Evolutionary conservation across 1,140 invertebrate species (phyloP).

Genomic region (Drosophila truncata): DNA sequence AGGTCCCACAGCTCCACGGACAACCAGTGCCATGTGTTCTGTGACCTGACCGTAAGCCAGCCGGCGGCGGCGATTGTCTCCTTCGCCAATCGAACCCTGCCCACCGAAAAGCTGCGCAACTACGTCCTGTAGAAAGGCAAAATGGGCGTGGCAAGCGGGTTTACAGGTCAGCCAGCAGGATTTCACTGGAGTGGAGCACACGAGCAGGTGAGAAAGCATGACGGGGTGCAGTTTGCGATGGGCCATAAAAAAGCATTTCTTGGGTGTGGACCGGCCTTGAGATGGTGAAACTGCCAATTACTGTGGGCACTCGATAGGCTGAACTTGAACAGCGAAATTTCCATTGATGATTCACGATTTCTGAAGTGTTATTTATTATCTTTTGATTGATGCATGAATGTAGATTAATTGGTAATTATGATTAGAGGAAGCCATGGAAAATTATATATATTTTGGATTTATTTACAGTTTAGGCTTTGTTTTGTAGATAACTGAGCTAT

Average conservation of each 20-base stretch:
- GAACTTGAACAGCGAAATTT: neutral
- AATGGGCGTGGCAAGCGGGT: slow-evolving; percentile 27
- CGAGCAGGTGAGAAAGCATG: slow-evolving; percentile 43
- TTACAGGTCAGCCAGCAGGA: slow-evolving; percentile 19
- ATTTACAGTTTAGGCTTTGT: neutral
- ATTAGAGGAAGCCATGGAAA: neutral
- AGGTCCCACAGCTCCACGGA: slow-evolving; percentile 91
- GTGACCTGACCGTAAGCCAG: slow-evolving; percentile 97
- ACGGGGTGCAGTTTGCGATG: slow-evolving; percentile 25
- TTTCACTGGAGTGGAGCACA: slow-evolving; percentile 10
- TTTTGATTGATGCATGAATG: neutral
- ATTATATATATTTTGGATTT: neutral
- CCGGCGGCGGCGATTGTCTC: slow-evolving; percentile 98
- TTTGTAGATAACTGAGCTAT: neutral
- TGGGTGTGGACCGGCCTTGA: slow-evolving; percentile 52
- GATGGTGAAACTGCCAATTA: slow-evolving; percentile 34
- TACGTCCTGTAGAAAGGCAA: slow-evolving; percentile 61
- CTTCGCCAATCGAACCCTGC: slow-evolving; percentile 97
- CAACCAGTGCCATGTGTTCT: slow-evolving; percentile 98
- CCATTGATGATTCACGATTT: neutral
- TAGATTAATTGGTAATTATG: slow-evolving; percentile 7
- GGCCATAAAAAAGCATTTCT: slow-evolving; percentile 40
- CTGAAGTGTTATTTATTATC: slow-evolving; percentile 3
- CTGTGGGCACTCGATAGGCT: slow-evolving; percentile 21
- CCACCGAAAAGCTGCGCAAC: slow-evolving; percentile 86